Evolutionary conservation across 2,113 vertebrate genomes (phyloP).

Genomic region (Hippocampus guttulatus): DNA sequence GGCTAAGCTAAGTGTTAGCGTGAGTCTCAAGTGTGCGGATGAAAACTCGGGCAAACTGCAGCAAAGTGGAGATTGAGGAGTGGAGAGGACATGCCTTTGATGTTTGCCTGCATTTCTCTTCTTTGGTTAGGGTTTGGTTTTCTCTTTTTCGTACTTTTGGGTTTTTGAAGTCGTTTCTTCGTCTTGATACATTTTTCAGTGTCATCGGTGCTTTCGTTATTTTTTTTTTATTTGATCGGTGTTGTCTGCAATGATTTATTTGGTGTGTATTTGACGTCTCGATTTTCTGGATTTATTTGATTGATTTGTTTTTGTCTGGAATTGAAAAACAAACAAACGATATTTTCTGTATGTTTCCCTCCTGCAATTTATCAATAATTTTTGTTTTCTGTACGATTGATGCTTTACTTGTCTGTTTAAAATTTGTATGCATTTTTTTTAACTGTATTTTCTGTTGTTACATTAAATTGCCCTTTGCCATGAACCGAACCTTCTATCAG

Average conservation of each 20-base stretch:
- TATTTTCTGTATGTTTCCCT: no score
- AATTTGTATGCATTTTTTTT: not conserved
- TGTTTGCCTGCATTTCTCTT: not conserved
- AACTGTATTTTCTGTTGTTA: not conserved
- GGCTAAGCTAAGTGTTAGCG: not conserved
- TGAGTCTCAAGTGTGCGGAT: not conserved
- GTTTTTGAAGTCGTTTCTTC: no score
- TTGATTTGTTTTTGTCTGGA: no score
- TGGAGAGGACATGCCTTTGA: no score
- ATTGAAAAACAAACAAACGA: no score
- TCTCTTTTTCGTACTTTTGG: no score
- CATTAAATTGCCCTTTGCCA: not conserved
- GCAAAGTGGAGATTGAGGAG: not conserved
- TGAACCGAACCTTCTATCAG: not conserved
- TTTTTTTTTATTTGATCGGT: not conserved
- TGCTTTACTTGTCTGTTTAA: not conserved
- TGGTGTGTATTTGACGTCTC: no score
- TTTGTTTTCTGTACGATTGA: no score
- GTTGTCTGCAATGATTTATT: no score
- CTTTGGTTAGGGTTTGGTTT: not conserved
- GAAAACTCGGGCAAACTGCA: not conserved
- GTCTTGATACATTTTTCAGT: no score
- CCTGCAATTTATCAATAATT: no score
- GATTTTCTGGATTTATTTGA: no score
- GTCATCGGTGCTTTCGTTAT: not conserved